Conservation (phyloP, 2,113 vertebrate genomes). For the Takifugu bimaculatus region DNA sequence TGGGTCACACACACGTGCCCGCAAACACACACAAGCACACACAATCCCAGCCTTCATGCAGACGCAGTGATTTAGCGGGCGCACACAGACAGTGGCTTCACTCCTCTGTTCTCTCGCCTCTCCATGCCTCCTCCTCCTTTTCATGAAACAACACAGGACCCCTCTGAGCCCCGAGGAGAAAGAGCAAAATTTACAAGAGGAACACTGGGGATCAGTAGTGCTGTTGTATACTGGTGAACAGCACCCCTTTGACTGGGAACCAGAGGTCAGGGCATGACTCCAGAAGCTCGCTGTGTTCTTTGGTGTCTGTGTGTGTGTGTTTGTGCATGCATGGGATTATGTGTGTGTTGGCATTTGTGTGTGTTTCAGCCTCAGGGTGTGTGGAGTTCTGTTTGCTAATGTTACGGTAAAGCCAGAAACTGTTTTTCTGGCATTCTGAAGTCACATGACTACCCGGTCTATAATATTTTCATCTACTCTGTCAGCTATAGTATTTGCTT, state of each 20-base stretch:
- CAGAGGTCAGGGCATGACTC: conserved; percentile 64
- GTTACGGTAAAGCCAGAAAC: conserved; percentile 54
- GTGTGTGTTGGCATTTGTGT: conserved; percentile 47
- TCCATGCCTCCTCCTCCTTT: conserved; percentile 52
- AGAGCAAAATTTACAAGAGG: conserved; percentile 74
- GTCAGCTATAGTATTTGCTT: conserved; percentile 42
- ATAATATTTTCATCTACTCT: conserved; percentile 46
- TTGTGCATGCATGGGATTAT: conserved; percentile 28
- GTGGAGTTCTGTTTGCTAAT: conserved; percentile 45
- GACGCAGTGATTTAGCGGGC: conserved; percentile 56
- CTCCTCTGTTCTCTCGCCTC: conserved; percentile 54
- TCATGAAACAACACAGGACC: conserved; percentile 65
- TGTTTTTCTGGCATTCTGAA: conserved; percentile 50
- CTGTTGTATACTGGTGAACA: conserved; percentile 66
- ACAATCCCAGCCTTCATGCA: conserved; percentile 58
- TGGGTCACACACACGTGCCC: conserved; percentile 39
- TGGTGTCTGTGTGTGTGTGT: conserved; percentile 30
- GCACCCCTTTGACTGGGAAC: conserved; percentile 59
- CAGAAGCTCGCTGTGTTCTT: conserved; percentile 52
- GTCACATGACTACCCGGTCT: conserved; percentile 58
- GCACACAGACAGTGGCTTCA: conserved; percentile 59
- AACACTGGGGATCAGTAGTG: conserved; percentile 59
- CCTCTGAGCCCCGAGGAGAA: conserved; percentile 63
- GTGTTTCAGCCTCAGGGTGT: conserved; percentile 42
- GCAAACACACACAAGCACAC: conserved; percentile 27